Conservation (phyloP, 2,113 vertebrate genomes). For the Menidia beryllina region DNA sequence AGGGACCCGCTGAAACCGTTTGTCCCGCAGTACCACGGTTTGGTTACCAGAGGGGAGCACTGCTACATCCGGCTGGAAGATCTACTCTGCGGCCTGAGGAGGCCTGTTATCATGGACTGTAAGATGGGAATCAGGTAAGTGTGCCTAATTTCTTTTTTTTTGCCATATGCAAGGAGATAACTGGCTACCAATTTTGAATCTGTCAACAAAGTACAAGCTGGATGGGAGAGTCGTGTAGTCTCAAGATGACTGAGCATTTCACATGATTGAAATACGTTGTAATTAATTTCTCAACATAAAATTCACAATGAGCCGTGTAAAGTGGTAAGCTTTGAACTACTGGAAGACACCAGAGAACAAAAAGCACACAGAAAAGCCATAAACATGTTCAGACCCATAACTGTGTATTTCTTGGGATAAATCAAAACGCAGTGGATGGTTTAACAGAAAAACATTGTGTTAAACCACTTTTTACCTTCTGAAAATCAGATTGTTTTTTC, state of each 20-base stretch:
- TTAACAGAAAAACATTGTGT: background rate
- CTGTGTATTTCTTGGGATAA: too few relatives aligned
- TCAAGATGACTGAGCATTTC: background rate
- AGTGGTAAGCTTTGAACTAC: background rate
- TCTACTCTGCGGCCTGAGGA: constrained; percentile 80
- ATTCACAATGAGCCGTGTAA: background rate
- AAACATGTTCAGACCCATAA: background rate
- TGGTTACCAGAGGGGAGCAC: constrained; percentile 75
- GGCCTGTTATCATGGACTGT: constrained; percentile 85
- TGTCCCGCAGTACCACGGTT: constrained; percentile 83
- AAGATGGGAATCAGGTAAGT: constrained; percentile 83
- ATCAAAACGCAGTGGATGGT: background rate
- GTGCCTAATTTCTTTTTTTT: background rate
- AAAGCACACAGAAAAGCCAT: background rate
- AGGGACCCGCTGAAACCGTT: constrained; percentile 79
- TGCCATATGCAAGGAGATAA: background rate
- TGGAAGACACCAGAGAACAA: too few relatives aligned
- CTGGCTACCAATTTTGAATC: background rate
- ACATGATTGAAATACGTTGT: too few relatives aligned
- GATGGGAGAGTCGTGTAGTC: background rate
- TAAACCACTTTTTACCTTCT: background rate
- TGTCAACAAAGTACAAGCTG: background rate
- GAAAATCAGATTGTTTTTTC: background rate
- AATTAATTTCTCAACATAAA: too few relatives aligned
- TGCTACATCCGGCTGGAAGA: constrained; percentile 84